These are phyloP conservation scores for Hyperoplus lanceolatus DNA, from an alignment of 2,797 vertebrate genomes.

Conservation along the genomic window DNA sequence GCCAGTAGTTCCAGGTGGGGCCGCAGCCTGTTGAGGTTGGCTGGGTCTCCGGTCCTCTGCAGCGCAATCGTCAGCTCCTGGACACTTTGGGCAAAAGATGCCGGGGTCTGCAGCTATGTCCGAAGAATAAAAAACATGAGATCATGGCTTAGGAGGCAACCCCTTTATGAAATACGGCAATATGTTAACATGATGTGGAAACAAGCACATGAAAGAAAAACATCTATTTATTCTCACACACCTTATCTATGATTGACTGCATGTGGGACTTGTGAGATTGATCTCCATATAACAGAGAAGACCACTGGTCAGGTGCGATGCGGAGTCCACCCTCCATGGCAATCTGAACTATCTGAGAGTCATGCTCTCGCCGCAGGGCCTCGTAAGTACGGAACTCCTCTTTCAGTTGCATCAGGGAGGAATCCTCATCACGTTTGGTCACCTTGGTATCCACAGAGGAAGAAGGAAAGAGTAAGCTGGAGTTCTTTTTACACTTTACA, in stretches of 20 bases:
- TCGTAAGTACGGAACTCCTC: slow-evolving; percentile 98
- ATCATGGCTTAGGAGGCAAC: neutral
- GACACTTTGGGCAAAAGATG: slow-evolving; percentile 99
- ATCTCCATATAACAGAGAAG: slow-evolving; percentile 96
- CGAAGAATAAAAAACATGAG: neutral
- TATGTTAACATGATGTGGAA: neutral
- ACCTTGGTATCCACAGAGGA: slow-evolving; percentile 83
- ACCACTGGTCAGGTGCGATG: slow-evolving; percentile 99
- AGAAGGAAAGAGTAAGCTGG: neutral
- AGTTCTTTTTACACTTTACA: too few species aligned
- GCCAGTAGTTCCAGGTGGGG: slow-evolving; percentile 97
- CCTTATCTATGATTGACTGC: slow-evolving; percentile 99
- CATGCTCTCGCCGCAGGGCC: slow-evolving; percentile 95
- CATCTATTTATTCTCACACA: slow-evolving; percentile 41
- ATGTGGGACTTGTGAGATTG: slow-evolving; percentile 99
- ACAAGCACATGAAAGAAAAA: slow-evolving; percentile 1
- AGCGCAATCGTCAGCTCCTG: slow-evolving; percentile 99
- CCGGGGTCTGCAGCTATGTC: slow-evolving; percentile 96
- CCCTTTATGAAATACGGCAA: neutral
- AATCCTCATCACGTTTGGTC: slow-evolving; percentile 98
- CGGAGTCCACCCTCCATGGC: slow-evolving; percentile 98
- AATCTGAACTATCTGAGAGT: slow-evolving; percentile 99
- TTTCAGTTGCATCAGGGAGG: slow-evolving; percentile 98
- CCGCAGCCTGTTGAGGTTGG: slow-evolving; percentile 96
- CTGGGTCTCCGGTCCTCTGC: slow-evolving; percentile 98